phyloP scores from a whole-genome alignment of 2,888 invertebrate genomes.

The Melangyna quadrimaculata region DNA sequence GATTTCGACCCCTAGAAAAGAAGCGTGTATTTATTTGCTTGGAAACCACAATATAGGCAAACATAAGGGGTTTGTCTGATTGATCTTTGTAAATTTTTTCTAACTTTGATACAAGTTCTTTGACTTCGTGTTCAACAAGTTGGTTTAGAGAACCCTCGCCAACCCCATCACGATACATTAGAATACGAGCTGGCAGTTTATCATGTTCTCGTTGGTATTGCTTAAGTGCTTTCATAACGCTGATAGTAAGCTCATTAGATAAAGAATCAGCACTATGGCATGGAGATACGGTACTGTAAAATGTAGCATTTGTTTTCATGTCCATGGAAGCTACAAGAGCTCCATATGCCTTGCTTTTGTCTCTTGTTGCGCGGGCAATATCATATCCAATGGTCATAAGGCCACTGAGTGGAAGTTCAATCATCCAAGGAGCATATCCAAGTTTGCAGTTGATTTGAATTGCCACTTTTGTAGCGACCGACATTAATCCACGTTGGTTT shows the following conservation, averaged over 20 bases:
- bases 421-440: slow-evolving; percentile 94
- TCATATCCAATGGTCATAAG: slow-evolving; percentile 95
- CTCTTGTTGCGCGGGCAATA: slow-evolving; percentile 90
- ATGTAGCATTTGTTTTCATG: slow-evolving; percentile 84
- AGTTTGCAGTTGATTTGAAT: slow-evolving; percentile 96
- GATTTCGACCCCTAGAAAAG: slow-evolving; percentile 85
- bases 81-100: slow-evolving; percentile 82
- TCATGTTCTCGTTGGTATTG: slow-evolving; percentile 77
- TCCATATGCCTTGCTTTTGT: slow-evolving; percentile 86
- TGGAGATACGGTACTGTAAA: slow-evolving; percentile 87
- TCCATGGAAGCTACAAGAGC: slow-evolving; percentile 90
- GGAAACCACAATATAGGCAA: slow-evolving; percentile 93
- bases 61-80: slow-evolving; percentile 79
- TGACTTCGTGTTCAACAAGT: slow-evolving; percentile 90
- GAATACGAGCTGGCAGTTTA: slow-evolving; percentile 86
- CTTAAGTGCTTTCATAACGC: slow-evolving; percentile 82
- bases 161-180: slow-evolving; percentile 96
- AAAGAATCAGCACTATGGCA: slow-evolving; percentile 89
- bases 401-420: slow-evolving; percentile 85
- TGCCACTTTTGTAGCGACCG: slow-evolving; percentile 94
- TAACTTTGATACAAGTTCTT: slow-evolving; percentile 83
- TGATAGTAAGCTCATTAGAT: slow-evolving; percentile 86
- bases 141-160: slow-evolving; percentile 94
- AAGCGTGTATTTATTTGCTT: slow-evolving; percentile 92
- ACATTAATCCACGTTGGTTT: slow-evolving; percentile 83